Evolutionary conservation across 2,888 invertebrate genomes (phyloP), one percentile per base, ranked within the genome.

Genomic region (Megalurothrips usitatus): DNA sequence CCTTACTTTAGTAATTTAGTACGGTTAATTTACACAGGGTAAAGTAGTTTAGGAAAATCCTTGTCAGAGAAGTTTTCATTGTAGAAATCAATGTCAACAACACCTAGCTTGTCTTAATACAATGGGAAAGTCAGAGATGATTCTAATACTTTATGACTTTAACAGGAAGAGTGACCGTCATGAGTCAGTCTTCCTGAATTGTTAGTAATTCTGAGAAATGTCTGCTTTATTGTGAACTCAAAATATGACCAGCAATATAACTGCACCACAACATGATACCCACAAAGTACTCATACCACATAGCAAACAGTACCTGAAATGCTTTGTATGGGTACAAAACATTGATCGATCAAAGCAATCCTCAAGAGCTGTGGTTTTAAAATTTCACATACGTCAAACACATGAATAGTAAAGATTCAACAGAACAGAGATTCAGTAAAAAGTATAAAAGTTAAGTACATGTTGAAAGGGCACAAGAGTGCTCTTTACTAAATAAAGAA

Each of bases 401-500:
- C 68, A 75, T 75, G 68, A 23, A 75, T 75, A 23, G 26, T 75
- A 75, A 75, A 75, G 68, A 75, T 75, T 75, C 68, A 75, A 75
- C 68, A 75, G 68, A 75, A 75, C 26, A 75, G 68, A 75, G 68
- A 75, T 75, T 75, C 68, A 75, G 68, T 75, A 75, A 75, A 75
- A 75, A 75, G 68, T 75, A 75, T 75, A 75, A 75, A 75, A 75
- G 68, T 75, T 75, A 75, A 75, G 68, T 75, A 75, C 68, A 75
- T 75, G 23, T 75, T 26, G 23, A 75, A 26, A 75, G 68, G 23
- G 68, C 68, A 75, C 68, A 75, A 75, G 26, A 75, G 68, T 75
- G 68, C 26, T 26, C 68, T 75, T 12, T 12, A 75, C 68, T 75
- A 75, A 75, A 75, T 75, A 75, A 75, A 75, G 26, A 75, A 26